Percentiles rank a stretch among this genome's conserved stretches.
Evolutionary conservation across 1,140 invertebrate genomes (phyloP).

Genomic region (Cotesia chilonis): DNA sequence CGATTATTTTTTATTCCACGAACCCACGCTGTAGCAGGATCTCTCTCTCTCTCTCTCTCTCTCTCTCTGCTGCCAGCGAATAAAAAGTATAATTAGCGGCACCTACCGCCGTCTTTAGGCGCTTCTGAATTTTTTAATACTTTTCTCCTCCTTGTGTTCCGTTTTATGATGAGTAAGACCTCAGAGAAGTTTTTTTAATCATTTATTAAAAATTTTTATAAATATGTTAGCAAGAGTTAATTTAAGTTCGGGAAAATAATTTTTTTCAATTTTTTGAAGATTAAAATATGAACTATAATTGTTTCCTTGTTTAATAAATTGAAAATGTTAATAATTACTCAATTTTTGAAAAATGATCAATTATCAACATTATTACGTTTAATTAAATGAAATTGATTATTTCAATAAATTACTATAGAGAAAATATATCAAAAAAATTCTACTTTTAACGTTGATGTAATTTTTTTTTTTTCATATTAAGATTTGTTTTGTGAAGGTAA

Average conservation of each 20-base stretch:
- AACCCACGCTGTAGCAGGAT: conserved; percentile 3
- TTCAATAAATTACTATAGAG: too few relatives aligned
- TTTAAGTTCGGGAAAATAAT: background rate
- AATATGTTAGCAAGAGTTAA: background rate
- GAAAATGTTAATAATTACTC: too few relatives aligned
- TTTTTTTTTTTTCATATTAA: too few relatives aligned
- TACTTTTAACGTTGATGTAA: too few relatives aligned
- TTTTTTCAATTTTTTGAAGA: background rate
- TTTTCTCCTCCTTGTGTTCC: conserved; percentile 11
- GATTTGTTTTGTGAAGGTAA: too few relatives aligned
- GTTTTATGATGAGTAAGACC: background rate
- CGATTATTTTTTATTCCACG: conserved; percentile 24
- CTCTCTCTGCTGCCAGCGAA: background rate
- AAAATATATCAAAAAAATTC: too few relatives aligned
- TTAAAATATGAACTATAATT: too few relatives aligned
- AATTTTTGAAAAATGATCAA: too few relatives aligned
- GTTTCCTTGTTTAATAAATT: too few relatives aligned
- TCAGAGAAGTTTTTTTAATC: background rate
- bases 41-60: too few relatives aligned
- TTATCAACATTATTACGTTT: too few relatives aligned
- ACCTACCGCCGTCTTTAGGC: conserved; percentile 30
- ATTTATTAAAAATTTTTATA: background rate
- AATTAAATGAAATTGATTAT: too few relatives aligned
- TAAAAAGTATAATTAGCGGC: conserved; percentile 35
- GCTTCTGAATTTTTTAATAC: conserved; percentile 26